Evolutionary conservation across 2,888 invertebrate genomes (phyloP).

Genomic region (Drosophila diplacantha): DNA sequence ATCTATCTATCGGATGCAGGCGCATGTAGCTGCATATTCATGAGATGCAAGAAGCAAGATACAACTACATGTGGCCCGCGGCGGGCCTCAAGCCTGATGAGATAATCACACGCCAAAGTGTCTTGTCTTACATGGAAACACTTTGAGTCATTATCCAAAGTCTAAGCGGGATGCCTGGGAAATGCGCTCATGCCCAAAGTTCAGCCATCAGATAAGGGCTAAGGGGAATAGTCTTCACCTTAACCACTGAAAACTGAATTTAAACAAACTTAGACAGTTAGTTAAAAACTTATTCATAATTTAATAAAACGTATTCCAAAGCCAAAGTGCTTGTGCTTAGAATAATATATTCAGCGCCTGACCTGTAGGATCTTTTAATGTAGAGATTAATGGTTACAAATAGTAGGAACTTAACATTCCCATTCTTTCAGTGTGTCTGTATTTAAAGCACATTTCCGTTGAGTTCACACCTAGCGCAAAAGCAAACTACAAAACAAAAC

Average conservation of each 20-base stretch:
- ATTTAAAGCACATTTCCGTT: conserved; percentile 41
- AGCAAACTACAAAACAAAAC: conserved; percentile 19
- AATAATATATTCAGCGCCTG: not conserved
- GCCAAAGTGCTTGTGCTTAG: not conserved
- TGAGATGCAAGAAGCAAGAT: conserved; percentile 16
- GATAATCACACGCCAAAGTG: conserved; percentile 64
- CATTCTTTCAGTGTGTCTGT: conserved; percentile 14
- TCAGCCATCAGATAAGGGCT: conserved; percentile 20
- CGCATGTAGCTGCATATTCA: conserved; percentile 40
- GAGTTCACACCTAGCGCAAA: conserved; percentile 40
- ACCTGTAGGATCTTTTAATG: too few relatives aligned
- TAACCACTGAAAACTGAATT: not conserved
- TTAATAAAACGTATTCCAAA: not conserved
- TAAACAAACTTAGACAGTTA: not conserved
- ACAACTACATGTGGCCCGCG: conserved; percentile 28
- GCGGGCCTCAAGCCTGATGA: conserved; percentile 55
- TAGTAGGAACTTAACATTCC: too few relatives aligned
- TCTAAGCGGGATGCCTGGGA: conserved; percentile 20
- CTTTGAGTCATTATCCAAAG: conserved; percentile 40
- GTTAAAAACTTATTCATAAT: not conserved
- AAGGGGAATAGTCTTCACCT: not conserved
- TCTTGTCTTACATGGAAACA: conserved; percentile 60
- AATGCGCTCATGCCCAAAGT: conserved; percentile 16
- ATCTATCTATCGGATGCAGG: conserved; percentile 40
- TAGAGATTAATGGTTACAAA: not conserved